phyloP scores from a whole-genome alignment of 1,140 invertebrate species.

The Bombus vancouverensis region DNA sequence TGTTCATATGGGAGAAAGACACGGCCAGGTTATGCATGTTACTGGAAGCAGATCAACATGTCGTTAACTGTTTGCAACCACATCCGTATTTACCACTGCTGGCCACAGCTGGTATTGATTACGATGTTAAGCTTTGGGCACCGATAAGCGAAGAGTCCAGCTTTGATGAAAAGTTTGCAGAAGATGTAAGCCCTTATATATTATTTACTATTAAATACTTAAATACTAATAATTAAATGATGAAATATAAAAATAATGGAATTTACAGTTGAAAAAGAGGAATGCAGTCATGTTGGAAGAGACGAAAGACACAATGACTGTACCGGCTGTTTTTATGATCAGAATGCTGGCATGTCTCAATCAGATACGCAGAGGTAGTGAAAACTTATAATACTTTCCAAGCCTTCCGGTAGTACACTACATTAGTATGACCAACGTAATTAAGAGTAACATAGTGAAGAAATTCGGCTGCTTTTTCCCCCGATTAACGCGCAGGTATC shows the following conservation, averaged over 20 bases:
- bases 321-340: constrained; percentile 95
- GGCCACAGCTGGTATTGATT: constrained; percentile 95
- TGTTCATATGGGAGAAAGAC: constrained; percentile 87
- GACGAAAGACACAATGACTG: constrained; percentile 94
- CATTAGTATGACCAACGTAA: constrained; percentile 45
- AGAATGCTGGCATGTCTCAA: constrained; percentile 92
- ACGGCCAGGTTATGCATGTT: constrained; percentile 89
- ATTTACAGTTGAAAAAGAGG: constrained; percentile 88
- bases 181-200: constrained; percentile 84
- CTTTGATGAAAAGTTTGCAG: constrained; percentile 87
- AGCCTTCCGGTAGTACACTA: constrained; percentile 45
- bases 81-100: constrained; percentile 92
- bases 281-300: constrained; percentile 95
- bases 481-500: constrained; percentile 48
- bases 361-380: constrained; percentile 86
- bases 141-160: constrained; percentile 84
- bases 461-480: constrained; percentile 45
- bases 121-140: constrained; percentile 94
- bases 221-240: too few species aligned
- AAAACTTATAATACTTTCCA: constrained; percentile 66
- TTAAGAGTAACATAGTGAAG: constrained; percentile 41
- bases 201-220: background rate
- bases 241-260: background rate
- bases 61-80: constrained; percentile 94
- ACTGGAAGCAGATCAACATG: constrained; percentile 92